Percentiles rank a stretch among this genome's conserved stretches.
These are phyloP conservation scores for Callorhinus ursinus DNA, from an alignment of 2,113 vertebrate genomes.

Conservation along the genomic window DNA sequence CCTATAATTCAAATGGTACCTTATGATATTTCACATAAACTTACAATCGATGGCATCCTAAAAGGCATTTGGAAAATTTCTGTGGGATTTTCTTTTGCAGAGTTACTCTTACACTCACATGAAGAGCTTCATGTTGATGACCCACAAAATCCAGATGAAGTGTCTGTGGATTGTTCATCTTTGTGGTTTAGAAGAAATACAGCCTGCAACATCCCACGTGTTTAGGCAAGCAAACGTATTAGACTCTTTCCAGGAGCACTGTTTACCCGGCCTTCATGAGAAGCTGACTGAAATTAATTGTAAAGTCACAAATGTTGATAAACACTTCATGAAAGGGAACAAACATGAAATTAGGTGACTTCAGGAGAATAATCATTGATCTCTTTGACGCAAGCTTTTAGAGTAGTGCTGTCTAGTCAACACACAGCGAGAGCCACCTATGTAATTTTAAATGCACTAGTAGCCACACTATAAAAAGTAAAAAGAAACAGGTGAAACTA, in stretches of 20 bases:
- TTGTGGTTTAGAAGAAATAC: not conserved
- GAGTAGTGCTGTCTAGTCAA: not conserved
- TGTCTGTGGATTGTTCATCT: not conserved
- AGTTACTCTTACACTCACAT: not conserved
- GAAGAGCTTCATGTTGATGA: not conserved
- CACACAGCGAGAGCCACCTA: not conserved
- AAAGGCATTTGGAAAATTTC: not conserved
- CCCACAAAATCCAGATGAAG: not conserved
- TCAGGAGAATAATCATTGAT: not conserved
- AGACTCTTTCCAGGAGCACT: not conserved
- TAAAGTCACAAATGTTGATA: slow-evolving; percentile 44
- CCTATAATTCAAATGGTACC: not conserved
- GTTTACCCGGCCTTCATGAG: slow-evolving; percentile 9
- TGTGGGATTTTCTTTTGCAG: not conserved
- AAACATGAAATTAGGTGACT: not conserved
- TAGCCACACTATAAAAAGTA: not conserved
- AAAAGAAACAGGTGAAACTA: not conserved
- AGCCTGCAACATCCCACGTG: not conserved
- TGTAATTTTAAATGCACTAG: slow-evolving; percentile 9
- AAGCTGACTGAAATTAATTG: not conserved
- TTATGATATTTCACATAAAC: not conserved
- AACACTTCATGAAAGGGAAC: slow-evolving; percentile 10
- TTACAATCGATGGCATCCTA: not conserved
- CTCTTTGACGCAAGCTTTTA: not conserved
- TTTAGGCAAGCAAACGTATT: not conserved